Base-by-base conservation (phyloP, 2,797 vertebrate species). In the Ciconia nigra region DNA sequence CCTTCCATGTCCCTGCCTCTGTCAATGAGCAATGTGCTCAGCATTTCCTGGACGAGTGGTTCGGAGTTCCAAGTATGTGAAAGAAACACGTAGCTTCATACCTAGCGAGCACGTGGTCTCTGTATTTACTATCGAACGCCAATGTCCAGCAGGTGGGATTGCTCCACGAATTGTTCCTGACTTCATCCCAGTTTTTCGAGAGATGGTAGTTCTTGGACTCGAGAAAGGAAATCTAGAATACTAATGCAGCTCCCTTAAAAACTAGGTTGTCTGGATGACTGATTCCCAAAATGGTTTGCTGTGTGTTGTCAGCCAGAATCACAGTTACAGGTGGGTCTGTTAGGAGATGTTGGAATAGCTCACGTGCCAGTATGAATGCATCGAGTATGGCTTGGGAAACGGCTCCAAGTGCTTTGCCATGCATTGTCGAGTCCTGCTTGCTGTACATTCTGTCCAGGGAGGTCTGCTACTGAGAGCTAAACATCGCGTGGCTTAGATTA, bases 401-500 rank as follows among this genome's bases (percentile, higher is more conserved):
- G 4, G 28, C 37, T 72, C 5, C 6, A 7, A 24, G 29, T 25
- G 33, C 41, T n/a, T 19, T 28, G 26, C 33, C 4, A 0, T 12
- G 55, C 28, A 1, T 20, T n/a, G 41, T 13, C 15, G 2, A 20
- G 5, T 42, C 18, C 19, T 16, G n/a, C 20, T 19, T 13, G 63
- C 31, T 62, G 19, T 26, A 0, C 22, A 9, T 3, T 47, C 37
- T 73, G 26, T 37, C 31, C 37, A 13, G 21, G 51, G 29, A 29
- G 46, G 5, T 35, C 28, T 55, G 52, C 61, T 21, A 5, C 35
- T 14, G 44, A 21, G 44, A 21, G 29, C 10, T 39, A 7, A 21
- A 4, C 0, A 0, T 19, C 0, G 0, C 19, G 15, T 26, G 21
- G 26, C 19, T 31, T 7, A 2, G 10, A 4, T 17, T 0, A 2